A percentile compares a stretch with the other conserved stretches of the same genome.
phyloP scores from a whole-genome alignment of 2,888 invertebrate species.

The Patella pellucida region DNA sequence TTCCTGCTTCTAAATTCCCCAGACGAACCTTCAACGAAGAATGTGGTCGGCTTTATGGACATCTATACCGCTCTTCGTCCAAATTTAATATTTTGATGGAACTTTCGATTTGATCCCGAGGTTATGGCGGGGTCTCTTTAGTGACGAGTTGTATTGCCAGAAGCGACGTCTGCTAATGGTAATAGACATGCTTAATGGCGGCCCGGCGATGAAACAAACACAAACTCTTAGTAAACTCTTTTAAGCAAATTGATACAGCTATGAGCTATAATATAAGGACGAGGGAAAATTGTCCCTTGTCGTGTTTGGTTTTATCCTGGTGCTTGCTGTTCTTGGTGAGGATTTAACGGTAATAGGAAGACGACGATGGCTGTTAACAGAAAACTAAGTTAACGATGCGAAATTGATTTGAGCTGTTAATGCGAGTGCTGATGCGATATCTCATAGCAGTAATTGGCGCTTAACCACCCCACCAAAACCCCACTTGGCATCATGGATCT shows the following conservation, averaged over 20 bases:
- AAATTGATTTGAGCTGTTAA: constrained; percentile 23
- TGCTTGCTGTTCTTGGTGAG: too few relatives aligned
- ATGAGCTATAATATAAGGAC: too few relatives aligned
- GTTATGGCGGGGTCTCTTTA: not conserved
- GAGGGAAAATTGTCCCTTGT: too few relatives aligned
- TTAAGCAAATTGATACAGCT: constrained; percentile 8
- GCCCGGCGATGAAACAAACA: constrained; percentile 2
- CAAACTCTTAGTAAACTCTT: constrained; percentile 1
- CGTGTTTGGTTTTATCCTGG: too few relatives aligned
- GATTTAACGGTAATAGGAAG: too few relatives aligned
- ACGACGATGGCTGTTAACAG: too few relatives aligned
- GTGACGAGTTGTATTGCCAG: constrained; percentile 7
- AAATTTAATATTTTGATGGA: constrained; percentile 9
- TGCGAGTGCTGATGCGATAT: constrained; percentile 24
- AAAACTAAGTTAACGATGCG: not conserved
- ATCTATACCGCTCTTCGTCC: not conserved
- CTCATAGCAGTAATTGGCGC: constrained; percentile 21
- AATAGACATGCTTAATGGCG: constrained; percentile 10
- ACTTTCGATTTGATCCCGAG: not conserved
- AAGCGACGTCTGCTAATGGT: constrained; percentile 10
- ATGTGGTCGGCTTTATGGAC: not conserved
- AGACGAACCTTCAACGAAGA: not conserved
- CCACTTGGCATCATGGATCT: constrained; percentile 6
- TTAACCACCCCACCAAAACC: constrained; percentile 21
- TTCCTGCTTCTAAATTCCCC: not conserved